Evolutionary conservation across 2,888 invertebrate species (phyloP).

Genomic region (Biston betularia): DNA sequence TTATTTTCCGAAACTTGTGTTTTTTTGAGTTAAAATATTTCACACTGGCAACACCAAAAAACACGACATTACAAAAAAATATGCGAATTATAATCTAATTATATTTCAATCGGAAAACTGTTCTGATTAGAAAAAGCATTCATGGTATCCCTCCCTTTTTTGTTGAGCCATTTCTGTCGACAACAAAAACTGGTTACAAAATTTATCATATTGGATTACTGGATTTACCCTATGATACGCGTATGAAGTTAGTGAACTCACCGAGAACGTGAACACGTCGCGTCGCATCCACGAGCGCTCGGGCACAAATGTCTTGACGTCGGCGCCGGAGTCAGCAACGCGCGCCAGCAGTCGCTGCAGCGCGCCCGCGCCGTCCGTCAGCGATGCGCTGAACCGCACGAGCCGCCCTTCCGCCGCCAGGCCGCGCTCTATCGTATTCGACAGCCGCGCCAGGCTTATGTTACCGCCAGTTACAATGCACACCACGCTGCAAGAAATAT

Average conservation of each 20-base stretch:
- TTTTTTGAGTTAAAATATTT: no score
- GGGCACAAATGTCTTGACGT: constrained; percentile 96
- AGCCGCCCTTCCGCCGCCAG: constrained; percentile 93
- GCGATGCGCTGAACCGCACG: constrained; percentile 73
- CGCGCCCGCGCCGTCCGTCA: constrained; percentile 93
- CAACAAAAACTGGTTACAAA: no score
- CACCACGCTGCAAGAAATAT: constrained; percentile 87
- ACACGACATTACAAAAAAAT: no score
- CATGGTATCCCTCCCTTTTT: no score
- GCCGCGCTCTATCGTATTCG: constrained; percentile 93
- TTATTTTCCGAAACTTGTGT: no score
- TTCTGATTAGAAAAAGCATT: no score
- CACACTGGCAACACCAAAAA: no score
- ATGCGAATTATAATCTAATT: no score
- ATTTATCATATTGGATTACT: no score
- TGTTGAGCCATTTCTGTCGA: no score
- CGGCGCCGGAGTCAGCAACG: constrained; percentile 90
- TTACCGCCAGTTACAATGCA: constrained; percentile 93
- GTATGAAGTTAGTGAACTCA: constrained; percentile 31
- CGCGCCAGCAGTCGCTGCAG: constrained; percentile 92
- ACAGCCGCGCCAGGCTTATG: constrained; percentile 93
- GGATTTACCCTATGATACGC: no score
- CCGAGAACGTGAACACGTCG: constrained; percentile 88
- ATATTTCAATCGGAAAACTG: no score
- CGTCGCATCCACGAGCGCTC: constrained; percentile 95